Evolutionary conservation across 2,888 invertebrate genomes (phyloP), one percentile per base, ranked within the genome.

Genomic region (Orchestes rusci): DNA sequence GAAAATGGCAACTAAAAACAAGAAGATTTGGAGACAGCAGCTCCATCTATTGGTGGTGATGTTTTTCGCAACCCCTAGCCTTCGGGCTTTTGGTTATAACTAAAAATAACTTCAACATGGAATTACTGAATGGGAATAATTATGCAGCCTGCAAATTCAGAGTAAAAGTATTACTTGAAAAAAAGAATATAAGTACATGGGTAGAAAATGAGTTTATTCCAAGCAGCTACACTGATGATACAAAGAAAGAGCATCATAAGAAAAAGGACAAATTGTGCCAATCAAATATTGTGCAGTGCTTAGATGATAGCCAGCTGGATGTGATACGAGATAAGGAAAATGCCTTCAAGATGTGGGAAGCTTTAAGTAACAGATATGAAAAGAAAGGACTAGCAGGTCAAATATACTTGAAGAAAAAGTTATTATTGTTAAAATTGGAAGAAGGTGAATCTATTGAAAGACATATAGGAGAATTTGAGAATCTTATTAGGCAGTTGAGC

Each of bases 111-210:
- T 18, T 34, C 13, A 34, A 34, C 13, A 18, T 18, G 4, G 18
- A 34, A 3, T 12, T 16, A 16, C 16, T 34, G 19, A 34, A 16
- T 3, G 19, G 12, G 4, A 3, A 16, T 2, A 34, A 16, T 33
- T 33, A 33, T 33, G 4, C 3, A 7, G 10, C 33, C 4, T 33
- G 34, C 18, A 34, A 34, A 34, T 34, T 34, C n/a, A 34, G 34
- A 34, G 19, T 34, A 19, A n/a, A 10, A n/a, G 8, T 34, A 18
- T 18, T 17, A n/a, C n/a, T n/a, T n/a, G n/a, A n/a, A n/a, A n/a
- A n/a, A n/a, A n/a, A n/a, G n/a, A n/a, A n/a, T n/a, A n/a, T n/a
- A n/a, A n/a, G n/a, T n/a, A n/a, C n/a, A 16, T 34, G 4, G 3
- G 19, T 34, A 18, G 19, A 18, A n/a, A 16, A 16, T 7, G 34